Percentiles rank a stretch among this genome's conserved stretches.
phyloP scores from a whole-genome alignment of 1,140 invertebrate genomes.

The Drosophila tropicalis region DNA sequence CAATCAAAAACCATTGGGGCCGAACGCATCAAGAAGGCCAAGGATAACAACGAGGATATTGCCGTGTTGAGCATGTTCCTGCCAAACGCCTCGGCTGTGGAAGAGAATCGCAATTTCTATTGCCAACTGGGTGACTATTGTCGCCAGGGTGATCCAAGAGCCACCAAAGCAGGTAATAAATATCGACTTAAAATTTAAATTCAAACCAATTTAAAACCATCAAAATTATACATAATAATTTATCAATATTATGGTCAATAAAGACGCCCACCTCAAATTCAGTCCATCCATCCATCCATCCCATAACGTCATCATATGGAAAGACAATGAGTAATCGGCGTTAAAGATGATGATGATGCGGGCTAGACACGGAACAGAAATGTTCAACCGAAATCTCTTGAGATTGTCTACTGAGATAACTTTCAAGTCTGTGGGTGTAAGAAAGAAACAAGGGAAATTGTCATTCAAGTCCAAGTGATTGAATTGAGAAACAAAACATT shows the following conservation, averaged over 20 bases:
- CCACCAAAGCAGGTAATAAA: slow-evolving; percentile 89
- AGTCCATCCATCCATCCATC: background rate
- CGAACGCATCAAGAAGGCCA: slow-evolving; percentile 89
- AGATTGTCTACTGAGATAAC: slow-evolving; percentile 6
- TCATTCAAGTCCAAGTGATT: no score
- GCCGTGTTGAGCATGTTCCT: slow-evolving; percentile 93
- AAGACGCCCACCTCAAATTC: slow-evolving; percentile 43
- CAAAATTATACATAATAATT: slow-evolving; percentile 72
- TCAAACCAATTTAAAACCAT: slow-evolving; percentile 18
- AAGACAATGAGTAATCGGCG: slow-evolving; percentile 14
- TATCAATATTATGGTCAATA: slow-evolving; percentile 70
- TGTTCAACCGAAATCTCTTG: background rate
- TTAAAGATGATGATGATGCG: slow-evolving; percentile 30
- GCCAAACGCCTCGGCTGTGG: slow-evolving; percentile 87
- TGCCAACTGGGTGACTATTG: slow-evolving; percentile 90
- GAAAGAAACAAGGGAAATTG: no score
- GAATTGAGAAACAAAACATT: no score
- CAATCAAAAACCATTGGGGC: slow-evolving; percentile 90
- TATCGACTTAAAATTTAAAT: slow-evolving; percentile 48
- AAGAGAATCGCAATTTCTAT: slow-evolving; percentile 89
- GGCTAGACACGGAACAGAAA: slow-evolving; percentile 9
- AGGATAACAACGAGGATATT: slow-evolving; percentile 92
- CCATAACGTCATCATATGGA: slow-evolving; percentile 34
- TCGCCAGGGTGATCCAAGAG: slow-evolving; percentile 89
- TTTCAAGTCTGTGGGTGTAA: slow-evolving; percentile 1